Evolutionary conservation across 1,140 invertebrate species (phyloP), one percentile per base, ranked within the genome.

Genomic region (Eriocheir sinensis): DNA sequence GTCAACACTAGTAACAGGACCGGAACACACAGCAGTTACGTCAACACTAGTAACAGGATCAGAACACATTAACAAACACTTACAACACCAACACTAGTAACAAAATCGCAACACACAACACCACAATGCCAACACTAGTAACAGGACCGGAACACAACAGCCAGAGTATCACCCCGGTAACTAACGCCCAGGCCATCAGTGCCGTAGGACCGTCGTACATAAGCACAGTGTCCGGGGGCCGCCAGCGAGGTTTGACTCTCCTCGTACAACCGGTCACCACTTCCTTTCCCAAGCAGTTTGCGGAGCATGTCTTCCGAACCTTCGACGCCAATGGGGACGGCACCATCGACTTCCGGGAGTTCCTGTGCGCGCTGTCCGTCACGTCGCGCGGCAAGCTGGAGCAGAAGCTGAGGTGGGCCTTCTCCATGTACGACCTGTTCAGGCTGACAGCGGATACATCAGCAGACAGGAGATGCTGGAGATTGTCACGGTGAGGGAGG

Each of bases 291-390:
- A 96, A 94, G 93, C 96, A 98, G 98, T 99, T 99, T 98, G 99
- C 99, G 96, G 99, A 99, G 97, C 99, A 99, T 97, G 99, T 99
- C 95, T 99, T 99, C 97, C 98, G 99, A 96, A 99, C 99, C 91
- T 99, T 99, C 97, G 99, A 99, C 97, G 98, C 99, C 44, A 99
- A 99, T 96, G 98, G 98, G 91, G 99, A 99, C 97, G 99, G 99
- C 79, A 99, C 99, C 95, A 99, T 99, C 94, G 96, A 99, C 97
- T 99, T 99, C 97, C 98, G 99, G 97, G 99, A 99, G 97, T 99
- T 99, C 97, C 99, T 99, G 96, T 97, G 98, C 97, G 99, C 99
- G 44, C 97, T 99, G 91, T 99, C 99, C 95, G 98, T 99, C 96
- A 99, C 99, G 97, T 99, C 99, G 96, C 97, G 99, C 96, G 99